phyloP scores from a whole-genome alignment of 2,888 invertebrate genomes.

The Tetrapedia diversipes region DNA sequence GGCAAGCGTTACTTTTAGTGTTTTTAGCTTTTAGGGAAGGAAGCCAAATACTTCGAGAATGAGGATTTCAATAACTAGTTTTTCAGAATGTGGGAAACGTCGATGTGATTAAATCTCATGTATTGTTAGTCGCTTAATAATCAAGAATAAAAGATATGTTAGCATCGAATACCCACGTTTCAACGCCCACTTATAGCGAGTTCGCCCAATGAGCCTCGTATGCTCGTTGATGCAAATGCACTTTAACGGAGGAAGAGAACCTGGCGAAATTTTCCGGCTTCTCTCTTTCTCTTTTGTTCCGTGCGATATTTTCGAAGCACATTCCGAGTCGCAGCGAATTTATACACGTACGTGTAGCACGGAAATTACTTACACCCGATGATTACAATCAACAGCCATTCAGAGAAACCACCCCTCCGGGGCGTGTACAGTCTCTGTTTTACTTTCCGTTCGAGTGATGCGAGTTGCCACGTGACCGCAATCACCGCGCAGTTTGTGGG shows the following conservation, averaged over 20 bases:
- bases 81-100: too few species aligned
- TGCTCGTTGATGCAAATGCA: slow-evolving; percentile 34
- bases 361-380: slow-evolving; percentile 81
- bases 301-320: slow-evolving; percentile 46
- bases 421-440: slow-evolving; percentile 74
- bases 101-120: too few species aligned
- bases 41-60: too few species aligned
- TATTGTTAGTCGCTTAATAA: not conserved
- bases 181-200: slow-evolving; percentile 25
- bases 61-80: too few species aligned
- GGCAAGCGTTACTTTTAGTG: too few species aligned
- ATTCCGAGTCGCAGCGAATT: slow-evolving; percentile 53
- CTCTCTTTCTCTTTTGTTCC: not conserved
- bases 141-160: not conserved
- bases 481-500: slow-evolving; percentile 80
- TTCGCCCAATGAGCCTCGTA: slow-evolving; percentile 1
- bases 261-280: slow-evolving; percentile 27
- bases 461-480: slow-evolving; percentile 82
- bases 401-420: slow-evolving; percentile 79
- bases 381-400: slow-evolving; percentile 82
- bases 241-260: slow-evolving; percentile 33
- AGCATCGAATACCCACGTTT: slow-evolving; percentile 4
- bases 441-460: slow-evolving; percentile 78
- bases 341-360: slow-evolving; percentile 63
- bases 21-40: too few species aligned